Evolutionary conservation across 2,888 invertebrate genomes (phyloP).

Genomic region (Drosophila neotestacea): DNA sequence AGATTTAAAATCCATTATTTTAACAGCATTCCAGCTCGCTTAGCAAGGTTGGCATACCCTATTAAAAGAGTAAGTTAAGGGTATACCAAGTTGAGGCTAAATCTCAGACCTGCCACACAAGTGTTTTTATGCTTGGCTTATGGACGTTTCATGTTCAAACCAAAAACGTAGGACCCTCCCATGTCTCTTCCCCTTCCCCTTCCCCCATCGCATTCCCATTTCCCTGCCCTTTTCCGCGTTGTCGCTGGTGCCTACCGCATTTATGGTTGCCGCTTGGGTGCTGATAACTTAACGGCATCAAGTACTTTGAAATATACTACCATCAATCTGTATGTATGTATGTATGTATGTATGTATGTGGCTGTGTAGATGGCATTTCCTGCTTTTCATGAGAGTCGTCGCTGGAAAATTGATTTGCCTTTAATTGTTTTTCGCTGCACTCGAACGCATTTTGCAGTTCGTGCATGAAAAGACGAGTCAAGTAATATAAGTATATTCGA

Average conservation of each 20-base stretch:
- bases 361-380: conserved; percentile 45
- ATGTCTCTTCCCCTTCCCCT: background rate
- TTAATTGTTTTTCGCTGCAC: conserved; percentile 70
- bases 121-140: conserved; percentile 60
- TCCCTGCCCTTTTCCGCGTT: background rate
- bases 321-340: conserved; percentile 8
- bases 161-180: conserved; percentile 29
- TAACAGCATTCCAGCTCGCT: background rate
- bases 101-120: conserved; percentile 42
- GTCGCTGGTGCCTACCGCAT: conserved; percentile 48
- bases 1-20: background rate
- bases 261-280: conserved; percentile 57
- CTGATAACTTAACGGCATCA: conserved; percentile 65
- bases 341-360: conserved; percentile 15
- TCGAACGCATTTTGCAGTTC: conserved; percentile 63
- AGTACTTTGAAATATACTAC: conserved; percentile 52
- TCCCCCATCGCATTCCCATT: background rate
- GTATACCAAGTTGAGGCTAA: conserved; percentile 18
- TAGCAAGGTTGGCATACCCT: background rate
- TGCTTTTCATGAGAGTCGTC: conserved; percentile 48
- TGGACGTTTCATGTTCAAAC: conserved; percentile 59
- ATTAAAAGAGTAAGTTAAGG: background rate
- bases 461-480: conserved; percentile 52
- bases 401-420: conserved; percentile 61
- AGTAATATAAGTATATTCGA: conserved; percentile 36